phyloP scores from a whole-genome alignment of 2,888 invertebrate species.

The Eupithecia subfuscata region DNA sequence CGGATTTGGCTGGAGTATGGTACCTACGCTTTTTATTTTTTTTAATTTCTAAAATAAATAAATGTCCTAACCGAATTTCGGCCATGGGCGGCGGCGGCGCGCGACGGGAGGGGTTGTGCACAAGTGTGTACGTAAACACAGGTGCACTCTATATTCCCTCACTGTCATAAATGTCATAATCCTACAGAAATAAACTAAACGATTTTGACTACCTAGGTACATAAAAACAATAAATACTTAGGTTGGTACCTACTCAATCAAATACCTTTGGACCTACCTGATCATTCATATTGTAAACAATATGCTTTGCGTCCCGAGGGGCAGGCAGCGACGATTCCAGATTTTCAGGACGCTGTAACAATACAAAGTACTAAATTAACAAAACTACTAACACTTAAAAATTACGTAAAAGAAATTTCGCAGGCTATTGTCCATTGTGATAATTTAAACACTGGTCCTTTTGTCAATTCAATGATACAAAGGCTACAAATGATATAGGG shows the following conservation, averaged over 20 bases:
- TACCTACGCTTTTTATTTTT: too few species aligned
- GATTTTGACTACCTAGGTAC: not conserved
- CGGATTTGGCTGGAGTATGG: not conserved
- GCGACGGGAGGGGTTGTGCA: too few species aligned
- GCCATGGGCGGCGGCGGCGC: too few species aligned
- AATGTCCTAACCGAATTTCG: too few species aligned
- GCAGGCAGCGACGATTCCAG: constrained; percentile 89
- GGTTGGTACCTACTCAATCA: not conserved
- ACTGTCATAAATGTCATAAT: too few species aligned
- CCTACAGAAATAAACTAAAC: not conserved
- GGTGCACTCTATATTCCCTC: not conserved
- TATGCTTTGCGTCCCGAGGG: constrained; percentile 86
- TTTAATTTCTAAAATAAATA: too few species aligned
- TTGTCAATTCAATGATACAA: not conserved
- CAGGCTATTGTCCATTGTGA: not conserved
- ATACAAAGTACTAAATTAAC: constrained; percentile 46
- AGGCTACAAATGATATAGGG: not conserved
- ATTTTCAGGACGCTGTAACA: constrained; percentile 90
- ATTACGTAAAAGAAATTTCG: not conserved
- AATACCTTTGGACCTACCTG: constrained; percentile 78
- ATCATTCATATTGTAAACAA: constrained; percentile 90
- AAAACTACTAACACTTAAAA: constrained; percentile 31
- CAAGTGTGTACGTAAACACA: not conserved
- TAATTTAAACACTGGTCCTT: not conserved
- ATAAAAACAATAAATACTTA: not conserved